Percentiles rank a stretch among this genome's conserved stretches.
Conservation (phyloP, 2,797 vertebrate genomes). For the Haliaeetus vocifer region DNA sequence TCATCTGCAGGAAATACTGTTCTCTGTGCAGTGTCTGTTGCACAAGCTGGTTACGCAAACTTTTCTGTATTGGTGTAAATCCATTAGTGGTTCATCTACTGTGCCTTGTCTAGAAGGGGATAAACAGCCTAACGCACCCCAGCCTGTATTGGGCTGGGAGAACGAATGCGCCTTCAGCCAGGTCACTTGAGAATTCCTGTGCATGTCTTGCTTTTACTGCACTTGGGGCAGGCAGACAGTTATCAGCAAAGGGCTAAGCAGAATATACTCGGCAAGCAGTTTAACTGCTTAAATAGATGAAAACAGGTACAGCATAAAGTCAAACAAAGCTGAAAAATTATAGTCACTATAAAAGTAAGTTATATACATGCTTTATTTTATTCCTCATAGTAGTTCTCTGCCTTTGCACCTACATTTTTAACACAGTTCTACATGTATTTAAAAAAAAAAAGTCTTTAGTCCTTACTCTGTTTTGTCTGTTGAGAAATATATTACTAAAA, state of each 20-base stretch:
- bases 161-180: neutral
- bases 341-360: neutral
- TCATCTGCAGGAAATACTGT: neutral
- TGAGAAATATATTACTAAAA: neutral
- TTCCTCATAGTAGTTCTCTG: neutral
- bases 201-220: neutral
- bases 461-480: neutral
- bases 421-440: neutral
- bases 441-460: neutral
- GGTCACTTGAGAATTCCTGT: neutral
- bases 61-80: neutral
- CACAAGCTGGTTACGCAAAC: neutral
- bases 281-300: neutral
- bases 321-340: conserved; percentile 21
- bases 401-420: neutral
- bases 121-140: neutral
- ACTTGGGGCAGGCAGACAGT: neutral
- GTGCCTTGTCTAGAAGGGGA: neutral
- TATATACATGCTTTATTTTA: neutral
- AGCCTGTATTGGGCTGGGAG: neutral
- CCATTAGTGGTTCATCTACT: neutral
- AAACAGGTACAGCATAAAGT: neutral
- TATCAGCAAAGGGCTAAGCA: neutral
- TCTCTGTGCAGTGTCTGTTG: neutral
- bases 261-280: neutral